A percentile compares a stretch with the other conserved stretches of the same genome.
Conservation (phyloP, 2,113 vertebrate species). For the Tragelaphus strepsiceros region DNA sequence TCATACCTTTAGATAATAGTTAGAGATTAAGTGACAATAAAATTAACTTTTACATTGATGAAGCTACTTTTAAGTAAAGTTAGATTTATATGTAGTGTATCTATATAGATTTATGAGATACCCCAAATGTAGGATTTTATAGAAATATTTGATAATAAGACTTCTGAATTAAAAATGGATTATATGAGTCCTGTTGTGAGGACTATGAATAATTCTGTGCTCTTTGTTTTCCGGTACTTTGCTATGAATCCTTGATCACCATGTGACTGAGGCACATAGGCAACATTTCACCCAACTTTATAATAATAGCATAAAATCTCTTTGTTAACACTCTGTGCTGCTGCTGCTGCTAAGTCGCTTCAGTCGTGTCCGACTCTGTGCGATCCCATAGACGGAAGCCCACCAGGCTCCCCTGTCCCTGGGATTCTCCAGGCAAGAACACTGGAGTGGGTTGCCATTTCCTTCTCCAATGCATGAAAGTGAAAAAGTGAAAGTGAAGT, state of each 20-base stretch:
- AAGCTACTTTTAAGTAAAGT: slow-evolving; percentile 15
- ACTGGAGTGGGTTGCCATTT: too few species aligned
- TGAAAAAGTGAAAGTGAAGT: too few species aligned
- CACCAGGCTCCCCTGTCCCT: too few species aligned
- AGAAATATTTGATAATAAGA: neutral
- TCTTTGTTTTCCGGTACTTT: slow-evolving; percentile 2
- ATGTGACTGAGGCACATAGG: neutral
- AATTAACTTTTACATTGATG: neutral
- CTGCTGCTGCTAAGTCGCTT: too few species aligned
- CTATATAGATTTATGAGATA: neutral
- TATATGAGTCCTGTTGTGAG: neutral
- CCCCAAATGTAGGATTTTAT: neutral
- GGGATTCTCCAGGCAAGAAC: too few species aligned
- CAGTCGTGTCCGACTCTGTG: too few species aligned
- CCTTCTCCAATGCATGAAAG: too few species aligned
- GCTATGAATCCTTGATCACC: neutral
- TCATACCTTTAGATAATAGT: neutral
- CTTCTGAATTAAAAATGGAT: neutral
- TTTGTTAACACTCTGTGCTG: neutral
- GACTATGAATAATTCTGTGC: neutral
- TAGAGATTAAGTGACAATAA: neutral
- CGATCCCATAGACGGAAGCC: too few species aligned
- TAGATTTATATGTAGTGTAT: neutral
- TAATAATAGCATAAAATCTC: neutral
- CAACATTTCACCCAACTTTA: neutral